These are phyloP conservation scores for Rhodinocichla rosea DNA, from an alignment of 2,113 vertebrate genomes.

Conservation along the genomic window DNA sequence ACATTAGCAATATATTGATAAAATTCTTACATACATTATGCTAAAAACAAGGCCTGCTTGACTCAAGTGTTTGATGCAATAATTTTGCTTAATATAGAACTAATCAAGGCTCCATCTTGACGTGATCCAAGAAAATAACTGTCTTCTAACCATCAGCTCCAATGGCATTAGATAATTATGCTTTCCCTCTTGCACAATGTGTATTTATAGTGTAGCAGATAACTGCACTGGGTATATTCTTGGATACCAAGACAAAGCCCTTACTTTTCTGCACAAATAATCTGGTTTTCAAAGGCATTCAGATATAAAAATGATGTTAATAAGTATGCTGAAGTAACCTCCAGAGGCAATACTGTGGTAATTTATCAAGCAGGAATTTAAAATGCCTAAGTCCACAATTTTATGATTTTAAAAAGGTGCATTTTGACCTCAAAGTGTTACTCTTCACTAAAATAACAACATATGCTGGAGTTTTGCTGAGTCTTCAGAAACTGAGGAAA, in stretches of 20 bases:
- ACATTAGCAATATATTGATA: not conserved
- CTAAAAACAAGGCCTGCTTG: not conserved
- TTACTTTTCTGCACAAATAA: constrained; percentile 2
- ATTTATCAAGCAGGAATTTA: not conserved
- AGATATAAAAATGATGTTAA: not conserved
- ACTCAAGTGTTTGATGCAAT: not conserved
- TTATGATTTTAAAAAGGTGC: not conserved
- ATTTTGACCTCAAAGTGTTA: not conserved
- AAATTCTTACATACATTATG: not conserved
- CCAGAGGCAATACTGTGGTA: not conserved
- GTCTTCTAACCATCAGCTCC: not conserved
- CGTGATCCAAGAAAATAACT: not conserved
- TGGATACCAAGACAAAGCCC: not conserved
- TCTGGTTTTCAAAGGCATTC: not conserved
- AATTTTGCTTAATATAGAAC: constrained; percentile 26
- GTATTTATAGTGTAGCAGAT: constrained; percentile 2
- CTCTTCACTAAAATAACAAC: not conserved
- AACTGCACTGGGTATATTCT: not conserved
- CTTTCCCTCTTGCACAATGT: not conserved
- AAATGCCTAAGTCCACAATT: not conserved
- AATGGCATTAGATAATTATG: not conserved
- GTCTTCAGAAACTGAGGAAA: not conserved
- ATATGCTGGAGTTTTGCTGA: not conserved
- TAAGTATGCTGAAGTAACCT: not conserved
- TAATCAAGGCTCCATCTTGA: not conserved